Percentiles rank a stretch among this genome's conserved stretches.
phyloP scores from a whole-genome alignment of 1,140 invertebrate species.

The Macrobrachium nipponense region DNA sequence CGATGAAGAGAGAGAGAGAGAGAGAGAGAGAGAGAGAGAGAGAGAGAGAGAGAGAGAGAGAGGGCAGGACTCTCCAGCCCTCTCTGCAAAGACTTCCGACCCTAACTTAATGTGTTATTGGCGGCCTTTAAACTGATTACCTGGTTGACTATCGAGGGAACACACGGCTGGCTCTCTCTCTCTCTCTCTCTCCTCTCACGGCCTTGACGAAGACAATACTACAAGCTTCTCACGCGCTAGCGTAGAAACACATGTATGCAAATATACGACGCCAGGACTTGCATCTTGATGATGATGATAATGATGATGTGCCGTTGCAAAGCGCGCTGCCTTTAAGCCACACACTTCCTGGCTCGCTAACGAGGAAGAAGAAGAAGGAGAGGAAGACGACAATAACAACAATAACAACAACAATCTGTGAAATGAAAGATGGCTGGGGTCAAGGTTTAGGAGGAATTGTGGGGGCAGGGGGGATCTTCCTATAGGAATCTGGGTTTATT shows the following conservation, averaged over 20 bases:
- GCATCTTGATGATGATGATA: background rate
- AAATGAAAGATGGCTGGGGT: background rate
- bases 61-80: background rate
- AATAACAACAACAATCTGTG: background rate
- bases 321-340: background rate
- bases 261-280: background rate
- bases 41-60: background rate
- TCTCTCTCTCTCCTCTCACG: background rate
- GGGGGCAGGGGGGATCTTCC: too few species aligned
- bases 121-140: too few species aligned
- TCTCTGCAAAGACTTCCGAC: too few species aligned
- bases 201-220: background rate
- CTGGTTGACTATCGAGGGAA: background rate
- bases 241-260: background rate
- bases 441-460: background rate
- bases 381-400: background rate
- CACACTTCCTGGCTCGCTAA: background rate
- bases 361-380: too few species aligned
- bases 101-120: too few species aligned
- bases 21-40: conserved; percentile 2
- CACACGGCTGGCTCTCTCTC: conserved; percentile 14
- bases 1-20: background rate
- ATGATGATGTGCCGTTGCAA: too few species aligned
- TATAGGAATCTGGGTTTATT: too few species aligned
- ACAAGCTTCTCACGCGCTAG: background rate